phyloP scores from a whole-genome alignment of 2,888 invertebrate species.

The Dorcus hopei region DNA sequence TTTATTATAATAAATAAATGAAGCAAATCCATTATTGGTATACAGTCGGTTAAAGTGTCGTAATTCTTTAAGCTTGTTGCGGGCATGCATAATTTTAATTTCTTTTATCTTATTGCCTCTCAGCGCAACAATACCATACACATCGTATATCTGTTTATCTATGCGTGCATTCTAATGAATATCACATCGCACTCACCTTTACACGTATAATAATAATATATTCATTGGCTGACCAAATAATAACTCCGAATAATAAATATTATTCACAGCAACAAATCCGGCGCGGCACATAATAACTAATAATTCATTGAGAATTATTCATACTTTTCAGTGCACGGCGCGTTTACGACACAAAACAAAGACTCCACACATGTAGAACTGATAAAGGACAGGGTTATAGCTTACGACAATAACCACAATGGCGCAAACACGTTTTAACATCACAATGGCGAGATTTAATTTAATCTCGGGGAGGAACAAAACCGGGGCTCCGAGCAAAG shows the following conservation, averaged over 20 bases:
- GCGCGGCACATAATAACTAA: constrained; percentile 27
- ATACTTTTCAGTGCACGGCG: constrained; percentile 31
- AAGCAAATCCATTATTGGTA: no score
- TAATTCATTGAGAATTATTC: constrained; percentile 36
- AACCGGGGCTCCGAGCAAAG: constrained; percentile 29
- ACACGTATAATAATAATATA: constrained; percentile 8
- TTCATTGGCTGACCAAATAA: constrained; percentile 20
- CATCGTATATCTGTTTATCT: background rate
- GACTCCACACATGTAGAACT: constrained; percentile 40
- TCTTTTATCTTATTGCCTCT: no score
- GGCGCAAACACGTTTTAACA: constrained; percentile 46
- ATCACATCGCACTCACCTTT: constrained; percentile 12
- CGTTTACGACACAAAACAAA: constrained; percentile 38
- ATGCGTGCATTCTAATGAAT: constrained; percentile 8
- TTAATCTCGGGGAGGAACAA: constrained; percentile 42
- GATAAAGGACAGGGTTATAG: constrained; percentile 44
- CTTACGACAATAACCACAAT: constrained; percentile 43
- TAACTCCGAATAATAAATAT: constrained; percentile 17
- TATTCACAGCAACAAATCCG: constrained; percentile 19
- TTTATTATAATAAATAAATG: no score
- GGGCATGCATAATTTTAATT: no score
- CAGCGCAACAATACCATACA: no score
- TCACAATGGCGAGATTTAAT: constrained; percentile 48
- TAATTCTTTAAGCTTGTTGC: no score
- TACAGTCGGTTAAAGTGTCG: no score